These are phyloP conservation scores for Microcebus lehilahytsara DNA, from an alignment of 2,113 vertebrate genomes.

Conservation along the genomic window DNA sequence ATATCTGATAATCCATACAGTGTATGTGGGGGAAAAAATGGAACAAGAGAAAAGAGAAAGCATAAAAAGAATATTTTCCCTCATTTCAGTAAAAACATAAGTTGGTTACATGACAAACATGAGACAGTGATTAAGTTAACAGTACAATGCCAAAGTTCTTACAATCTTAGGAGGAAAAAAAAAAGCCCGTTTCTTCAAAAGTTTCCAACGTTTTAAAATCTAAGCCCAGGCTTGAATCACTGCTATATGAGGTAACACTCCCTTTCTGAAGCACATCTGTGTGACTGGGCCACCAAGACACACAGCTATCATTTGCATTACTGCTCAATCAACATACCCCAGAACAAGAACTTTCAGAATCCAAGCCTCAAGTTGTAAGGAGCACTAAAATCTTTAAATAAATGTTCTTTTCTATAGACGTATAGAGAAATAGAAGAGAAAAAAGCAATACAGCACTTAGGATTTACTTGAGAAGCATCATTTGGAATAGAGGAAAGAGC, in stretches of 20 bases:
- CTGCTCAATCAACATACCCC: neutral
- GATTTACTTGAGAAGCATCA: neutral
- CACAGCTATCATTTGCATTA: too few relatives aligned
- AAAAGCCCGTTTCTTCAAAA: neutral
- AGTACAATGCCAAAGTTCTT: neutral
- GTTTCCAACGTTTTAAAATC: conserved; percentile 13
- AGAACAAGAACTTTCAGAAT: neutral
- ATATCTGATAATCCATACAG: neutral
- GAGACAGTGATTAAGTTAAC: neutral
- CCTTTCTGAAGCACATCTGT: neutral
- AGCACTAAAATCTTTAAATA: neutral
- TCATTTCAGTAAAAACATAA: neutral
- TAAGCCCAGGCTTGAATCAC: neutral
- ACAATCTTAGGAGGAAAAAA: neutral
- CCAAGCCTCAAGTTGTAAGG: neutral
- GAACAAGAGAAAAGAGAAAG: neutral
- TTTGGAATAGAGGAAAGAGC: neutral
- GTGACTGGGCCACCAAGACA: neutral
- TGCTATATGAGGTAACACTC: neutral
- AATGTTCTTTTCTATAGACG: neutral
- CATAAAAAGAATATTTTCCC: neutral
- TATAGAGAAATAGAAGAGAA: neutral
- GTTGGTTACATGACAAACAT: neutral
- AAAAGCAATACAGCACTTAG: neutral
- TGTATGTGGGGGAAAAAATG: neutral